A percentile compares a stretch with the other conserved stretches of the same genome.
Conservation (phyloP, 2,888 invertebrate genomes). For the Dione juno region DNA sequence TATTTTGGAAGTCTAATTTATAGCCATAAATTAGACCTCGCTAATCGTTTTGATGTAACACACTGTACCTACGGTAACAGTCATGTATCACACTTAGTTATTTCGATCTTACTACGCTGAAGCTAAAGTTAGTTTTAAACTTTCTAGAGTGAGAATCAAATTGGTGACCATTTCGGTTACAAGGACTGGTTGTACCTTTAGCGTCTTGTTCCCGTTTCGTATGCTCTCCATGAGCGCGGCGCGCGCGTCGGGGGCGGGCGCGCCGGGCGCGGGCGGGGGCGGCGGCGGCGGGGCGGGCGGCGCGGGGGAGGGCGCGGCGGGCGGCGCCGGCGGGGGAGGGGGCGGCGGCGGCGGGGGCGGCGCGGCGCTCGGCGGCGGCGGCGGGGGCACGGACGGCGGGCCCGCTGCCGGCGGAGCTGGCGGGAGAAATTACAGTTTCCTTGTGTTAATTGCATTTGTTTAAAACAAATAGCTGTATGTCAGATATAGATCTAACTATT, state of each 20-base stretch:
- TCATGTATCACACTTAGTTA: no score
- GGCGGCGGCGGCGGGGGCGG: slow-evolving; percentile 58
- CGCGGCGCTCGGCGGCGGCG: slow-evolving; percentile 67
- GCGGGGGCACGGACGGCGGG: slow-evolving; percentile 60
- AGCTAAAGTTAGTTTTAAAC: no score
- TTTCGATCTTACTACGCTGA: no score
- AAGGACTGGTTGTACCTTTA: slow-evolving; percentile 84
- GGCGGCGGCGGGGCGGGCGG: slow-evolving; percentile 67
- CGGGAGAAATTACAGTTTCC: background rate
- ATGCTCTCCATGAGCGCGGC: slow-evolving; percentile 94
- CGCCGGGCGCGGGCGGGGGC: slow-evolving; percentile 50
- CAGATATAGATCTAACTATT: no score
- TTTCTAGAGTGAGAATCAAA: no score
- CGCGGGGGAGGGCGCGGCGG: slow-evolving; percentile 55
- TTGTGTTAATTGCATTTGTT: background rate
- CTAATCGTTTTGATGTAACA: no score
- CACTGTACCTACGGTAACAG: no score
- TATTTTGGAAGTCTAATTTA: no score
- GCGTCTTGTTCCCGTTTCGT: slow-evolving; percentile 87
- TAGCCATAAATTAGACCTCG: no score
- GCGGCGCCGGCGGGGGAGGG: slow-evolving; percentile 60
- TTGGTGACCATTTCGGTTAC: no score
- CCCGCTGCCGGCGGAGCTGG: slow-evolving; percentile 55
- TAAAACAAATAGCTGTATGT: no score
- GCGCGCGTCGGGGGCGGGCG: slow-evolving; percentile 77